Evolutionary conservation across 1,140 invertebrate genomes (phyloP), one percentile per base, ranked within the genome.

Genomic region (Melitaea cinxia): DNA sequence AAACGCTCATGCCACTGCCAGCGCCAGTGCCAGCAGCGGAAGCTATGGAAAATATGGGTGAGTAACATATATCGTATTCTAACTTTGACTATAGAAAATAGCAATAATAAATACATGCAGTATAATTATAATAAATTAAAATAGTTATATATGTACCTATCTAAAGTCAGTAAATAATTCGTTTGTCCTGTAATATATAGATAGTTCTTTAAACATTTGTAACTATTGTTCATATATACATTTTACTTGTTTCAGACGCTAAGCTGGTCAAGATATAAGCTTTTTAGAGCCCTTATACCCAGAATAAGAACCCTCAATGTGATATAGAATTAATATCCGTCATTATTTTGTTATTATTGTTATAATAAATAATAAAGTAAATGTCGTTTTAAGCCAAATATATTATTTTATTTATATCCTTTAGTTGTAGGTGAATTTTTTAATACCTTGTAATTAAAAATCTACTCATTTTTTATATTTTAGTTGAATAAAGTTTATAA

Each of bases 31-130:
- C 5, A 58, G 68, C 2, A 45, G 49, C 35, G 75, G 75, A 9
- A 73, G 75, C 10, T 74, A 76, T 55, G 74, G 75, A 21, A 70
- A 77, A 72, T 83, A 81, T 39, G 81, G 81, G 81, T 83, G 71
- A 77, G 60, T 42, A 14, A 42, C 14, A 42, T 17, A 9, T 15
- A 15, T n/a, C 4, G 2, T 2, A 35, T 35, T 35, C 30, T 35
- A 28, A 28, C 3, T n/a, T n/a, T 9, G 2, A 33, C 1, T 10
- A 1, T 12, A n/a, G n/a, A n/a, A n/a, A n/a, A n/a, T 26, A 26
- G 24, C 24, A 26, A 4, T 26, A 26, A 4, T 26, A 26, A 26
- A 4, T 6, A 6, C 2, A 17, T 15, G 4, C 37, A 17, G 1
- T 39, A 17, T 35, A 12, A 35, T 35, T 35, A 9, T 9, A 9